Conservation (phyloP, 2,888 invertebrate species). For the Machimus rusticus region DNA sequence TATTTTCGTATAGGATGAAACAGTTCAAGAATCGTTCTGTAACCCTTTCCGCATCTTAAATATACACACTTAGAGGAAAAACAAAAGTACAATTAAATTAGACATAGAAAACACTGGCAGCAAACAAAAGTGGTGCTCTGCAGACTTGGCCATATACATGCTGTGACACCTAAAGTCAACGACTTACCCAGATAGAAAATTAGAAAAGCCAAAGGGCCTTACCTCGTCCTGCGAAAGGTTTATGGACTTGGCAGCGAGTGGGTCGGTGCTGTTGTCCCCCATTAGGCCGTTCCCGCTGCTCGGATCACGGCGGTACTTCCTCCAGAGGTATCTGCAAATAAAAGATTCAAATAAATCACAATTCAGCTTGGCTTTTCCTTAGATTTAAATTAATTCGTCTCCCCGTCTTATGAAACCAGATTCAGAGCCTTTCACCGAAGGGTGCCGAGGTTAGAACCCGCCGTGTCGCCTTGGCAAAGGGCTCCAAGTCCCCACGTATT, state of each 20-base stretch:
- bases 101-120: constrained; percentile 18
- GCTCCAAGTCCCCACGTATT: neutral
- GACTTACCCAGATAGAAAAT: constrained; percentile 6
- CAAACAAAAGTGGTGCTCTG: constrained; percentile 27
- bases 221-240: constrained; percentile 55
- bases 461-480: neutral
- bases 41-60: neutral
- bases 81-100: neutral
- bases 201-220: constrained; percentile 40
- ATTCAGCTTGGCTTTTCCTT: constrained; percentile 23
- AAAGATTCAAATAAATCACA: constrained; percentile 35
- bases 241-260: constrained; percentile 54
- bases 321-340: constrained; percentile 66
- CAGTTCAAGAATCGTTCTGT: neutral
- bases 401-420: constrained; percentile 2
- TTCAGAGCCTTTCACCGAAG: neutral
- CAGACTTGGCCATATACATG: constrained; percentile 19
- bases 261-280: constrained; percentile 63
- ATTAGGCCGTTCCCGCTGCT: constrained; percentile 61
- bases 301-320: constrained; percentile 65
- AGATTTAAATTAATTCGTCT: constrained; percentile 21
- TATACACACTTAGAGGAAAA: neutral
- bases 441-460: neutral
- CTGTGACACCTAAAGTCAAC: constrained; percentile 28
- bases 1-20: neutral